These are phyloP conservation scores for Aphodius sticticus DNA, from an alignment of 2,888 invertebrate species.

Conservation along the genomic window DNA sequence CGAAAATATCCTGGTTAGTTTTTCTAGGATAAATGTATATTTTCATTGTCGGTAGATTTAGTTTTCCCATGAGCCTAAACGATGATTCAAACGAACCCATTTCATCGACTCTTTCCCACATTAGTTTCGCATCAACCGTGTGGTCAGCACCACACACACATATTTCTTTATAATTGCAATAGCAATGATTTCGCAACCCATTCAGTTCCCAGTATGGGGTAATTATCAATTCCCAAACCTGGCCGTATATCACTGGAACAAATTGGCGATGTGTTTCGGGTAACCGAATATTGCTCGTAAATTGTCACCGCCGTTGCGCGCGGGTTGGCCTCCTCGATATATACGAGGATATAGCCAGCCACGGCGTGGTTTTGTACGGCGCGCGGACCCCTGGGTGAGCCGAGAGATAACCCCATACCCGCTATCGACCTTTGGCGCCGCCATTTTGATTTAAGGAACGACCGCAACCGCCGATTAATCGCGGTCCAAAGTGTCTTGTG, in stretches of 20 bases:
- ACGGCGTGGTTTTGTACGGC: no score
- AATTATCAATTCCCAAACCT: background rate
- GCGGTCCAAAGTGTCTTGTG: constrained; percentile 38
- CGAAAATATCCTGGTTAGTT: no score
- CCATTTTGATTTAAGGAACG: constrained; percentile 43
- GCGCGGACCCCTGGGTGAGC: background rate
- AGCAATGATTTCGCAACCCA: background rate
- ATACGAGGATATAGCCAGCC: background rate
- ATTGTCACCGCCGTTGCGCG: background rate
- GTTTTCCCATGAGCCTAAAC: no score
- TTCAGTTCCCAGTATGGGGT: background rate
- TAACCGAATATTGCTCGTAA: constrained; percentile 4
- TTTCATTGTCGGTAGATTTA: no score
- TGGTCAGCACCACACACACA: no score
- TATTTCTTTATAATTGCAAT: no score
- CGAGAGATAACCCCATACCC: constrained; percentile 20
- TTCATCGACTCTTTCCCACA: no score
- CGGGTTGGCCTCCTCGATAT: background rate
- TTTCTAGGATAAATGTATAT: no score
- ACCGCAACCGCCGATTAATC: constrained; percentile 36
- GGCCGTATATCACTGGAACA: background rate
- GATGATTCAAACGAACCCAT: no score
- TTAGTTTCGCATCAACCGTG: no score
- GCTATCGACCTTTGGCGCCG: constrained; percentile 42
- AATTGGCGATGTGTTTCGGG: background rate